Evolutionary conservation across 2,113 vertebrate species (phyloP).

Genomic region (Collichthys lucidus): DNA sequence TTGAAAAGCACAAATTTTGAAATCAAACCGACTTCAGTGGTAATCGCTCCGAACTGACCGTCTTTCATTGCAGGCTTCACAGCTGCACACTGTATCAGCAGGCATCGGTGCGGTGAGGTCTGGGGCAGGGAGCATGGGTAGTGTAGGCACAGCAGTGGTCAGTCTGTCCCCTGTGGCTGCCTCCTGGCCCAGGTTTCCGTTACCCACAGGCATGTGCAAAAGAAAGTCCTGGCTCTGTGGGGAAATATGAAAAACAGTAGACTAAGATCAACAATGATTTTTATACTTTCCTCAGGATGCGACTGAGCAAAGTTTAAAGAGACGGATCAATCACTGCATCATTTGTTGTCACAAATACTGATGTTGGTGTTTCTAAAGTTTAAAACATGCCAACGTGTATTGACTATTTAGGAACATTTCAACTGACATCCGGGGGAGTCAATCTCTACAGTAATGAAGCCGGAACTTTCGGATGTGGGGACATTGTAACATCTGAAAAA

Average conservation of each 20-base stretch:
- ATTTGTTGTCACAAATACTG: neutral
- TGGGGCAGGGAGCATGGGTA: conserved; percentile 88
- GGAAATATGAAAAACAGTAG: conserved; percentile 13
- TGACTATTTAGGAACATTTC: neutral
- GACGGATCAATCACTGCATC: neutral
- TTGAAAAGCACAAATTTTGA: neutral
- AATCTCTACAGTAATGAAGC: neutral
- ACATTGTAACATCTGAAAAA: neutral
- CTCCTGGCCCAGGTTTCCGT: conserved; percentile 88
- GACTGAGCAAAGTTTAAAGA: too few species aligned
- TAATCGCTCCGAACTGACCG: conserved; percentile 81
- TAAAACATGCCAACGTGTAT: neutral
- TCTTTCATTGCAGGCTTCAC: conserved; percentile 94
- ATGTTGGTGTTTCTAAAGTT: neutral
- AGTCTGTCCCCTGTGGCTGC: conserved; percentile 86
- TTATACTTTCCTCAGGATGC: too few species aligned
- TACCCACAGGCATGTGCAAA: conserved; percentile 91
- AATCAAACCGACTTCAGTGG: neutral
- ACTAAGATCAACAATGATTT: neutral
- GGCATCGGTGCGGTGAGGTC: conserved; percentile 86
- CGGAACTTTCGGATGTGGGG: neutral
- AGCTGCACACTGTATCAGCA: conserved; percentile 89
- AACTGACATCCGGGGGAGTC: neutral
- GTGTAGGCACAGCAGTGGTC: conserved; percentile 85
- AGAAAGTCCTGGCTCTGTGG: conserved; percentile 94